Evolutionary conservation across 2,797 vertebrate genomes (phyloP).

Genomic region (Fistularia tabacaria): DNA sequence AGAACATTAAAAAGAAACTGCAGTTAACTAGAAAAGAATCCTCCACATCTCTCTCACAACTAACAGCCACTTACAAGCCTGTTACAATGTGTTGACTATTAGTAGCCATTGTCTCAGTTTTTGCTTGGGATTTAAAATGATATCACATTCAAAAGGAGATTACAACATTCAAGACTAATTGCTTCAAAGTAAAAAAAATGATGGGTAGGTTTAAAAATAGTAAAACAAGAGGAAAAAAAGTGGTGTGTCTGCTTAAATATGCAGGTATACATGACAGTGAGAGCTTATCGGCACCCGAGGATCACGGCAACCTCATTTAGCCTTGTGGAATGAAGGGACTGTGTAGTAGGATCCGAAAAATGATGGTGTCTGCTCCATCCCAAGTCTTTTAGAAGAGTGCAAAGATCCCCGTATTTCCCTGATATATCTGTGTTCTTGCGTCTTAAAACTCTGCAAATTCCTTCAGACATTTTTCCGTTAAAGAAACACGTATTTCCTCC

Average conservation of each 20-base stretch:
- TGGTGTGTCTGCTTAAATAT: slow-evolving; percentile 82
- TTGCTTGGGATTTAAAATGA: slow-evolving; percentile 47
- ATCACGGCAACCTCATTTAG: slow-evolving; percentile 88
- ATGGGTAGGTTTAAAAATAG: slow-evolving; percentile 11
- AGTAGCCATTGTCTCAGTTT: slow-evolving; percentile 54
- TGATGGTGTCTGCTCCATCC: slow-evolving; percentile 89
- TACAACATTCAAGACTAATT: slow-evolving; percentile 79
- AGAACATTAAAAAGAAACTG: slow-evolving; percentile 76
- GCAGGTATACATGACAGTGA: slow-evolving; percentile 84
- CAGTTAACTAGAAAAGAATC: slow-evolving; percentile 5
- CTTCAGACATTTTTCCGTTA: slow-evolving; percentile 97
- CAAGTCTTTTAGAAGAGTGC: slow-evolving; percentile 91
- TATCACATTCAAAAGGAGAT: slow-evolving; percentile 59
- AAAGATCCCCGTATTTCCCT: slow-evolving; percentile 90
- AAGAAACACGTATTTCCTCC: slow-evolving; percentile 95
- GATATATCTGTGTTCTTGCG: slow-evolving; percentile 79
- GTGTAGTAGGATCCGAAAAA: slow-evolving; percentile 81
- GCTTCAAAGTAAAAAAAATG: slow-evolving; percentile 57
- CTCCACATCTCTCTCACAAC: neutral
- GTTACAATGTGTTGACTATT: slow-evolving; percentile 43
- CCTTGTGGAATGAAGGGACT: slow-evolving; percentile 93
- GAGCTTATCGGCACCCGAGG: slow-evolving; percentile 87
- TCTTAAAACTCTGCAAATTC: slow-evolving; percentile 98
- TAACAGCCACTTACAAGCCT: slow-evolving; percentile 74
- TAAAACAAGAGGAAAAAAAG: slow-evolving; percentile 63